Base-by-base conservation (phyloP, 2,888 invertebrate genomes). In the Catocala sponsa region DNA sequence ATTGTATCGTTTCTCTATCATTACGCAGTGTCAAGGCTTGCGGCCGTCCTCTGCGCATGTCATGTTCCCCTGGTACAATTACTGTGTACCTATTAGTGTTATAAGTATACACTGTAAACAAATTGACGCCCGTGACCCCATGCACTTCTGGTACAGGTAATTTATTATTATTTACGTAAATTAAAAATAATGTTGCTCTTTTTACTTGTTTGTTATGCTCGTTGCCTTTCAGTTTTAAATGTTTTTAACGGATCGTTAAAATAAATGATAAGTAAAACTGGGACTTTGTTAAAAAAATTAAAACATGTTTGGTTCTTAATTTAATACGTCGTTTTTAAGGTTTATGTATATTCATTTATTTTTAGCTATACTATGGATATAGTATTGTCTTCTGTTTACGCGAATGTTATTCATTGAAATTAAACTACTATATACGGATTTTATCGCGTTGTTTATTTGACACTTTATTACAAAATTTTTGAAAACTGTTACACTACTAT, bases 1-100 rank as follows among this genome's bases (percentile, higher is more conserved):
- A 72, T 70, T 68, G 63, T 68, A 61, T 51, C 63, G 58, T 58
- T 61, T 48, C 61, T 56, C 61, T 72, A 60, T 78, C 57, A 79
- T 76, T 78, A 72, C 25, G 50, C 6, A 68, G 75, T 68, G 79
- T 78, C 79, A 79, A 78, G 79, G 79, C 51, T 63, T 51, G 47
- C 60, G 12, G 65, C 64, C 54, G 72, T 72, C 73, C 70, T 73
- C 58, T 59, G 15, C 10, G 54, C 63, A 63, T 62, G 71, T 64
- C 63, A 76, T 72, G 73, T 66, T 67, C 59, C 61, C 70, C 68
- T 72, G 60, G 73, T 63, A 72, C 68, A 70, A 78, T 76, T 72
- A 73, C 47, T 55, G 44, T 13, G 9, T 49, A n/a, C n/a, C n/a
- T n/a, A 55, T 57, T 57, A 58, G 53, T 25, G 25, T 33, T 41